phyloP scores from a whole-genome alignment of 1,140 invertebrate species.

The Solenopsis invicta region DNA sequence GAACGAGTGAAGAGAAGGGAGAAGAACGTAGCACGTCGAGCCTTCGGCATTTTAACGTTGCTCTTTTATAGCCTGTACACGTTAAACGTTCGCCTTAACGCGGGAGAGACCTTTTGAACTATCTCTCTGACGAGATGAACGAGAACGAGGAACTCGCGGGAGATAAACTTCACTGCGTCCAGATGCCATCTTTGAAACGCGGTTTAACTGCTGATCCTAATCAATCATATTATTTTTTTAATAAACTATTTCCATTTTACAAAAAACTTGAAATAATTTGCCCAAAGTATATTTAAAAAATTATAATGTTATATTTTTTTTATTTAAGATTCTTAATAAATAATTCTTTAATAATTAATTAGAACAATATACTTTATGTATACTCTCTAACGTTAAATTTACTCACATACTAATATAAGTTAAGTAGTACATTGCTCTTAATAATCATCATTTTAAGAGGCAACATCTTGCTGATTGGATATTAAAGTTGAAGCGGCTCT shows the following conservation, averaged over 20 bases:
- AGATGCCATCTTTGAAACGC: background rate
- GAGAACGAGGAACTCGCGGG: conserved; percentile 37
- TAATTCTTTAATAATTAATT: background rate
- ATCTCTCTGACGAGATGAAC: conserved; percentile 37
- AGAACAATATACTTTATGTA: background rate
- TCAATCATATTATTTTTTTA: background rate
- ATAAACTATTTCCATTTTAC: background rate
- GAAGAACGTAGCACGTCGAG: conserved; percentile 17
- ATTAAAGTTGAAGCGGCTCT: background rate
- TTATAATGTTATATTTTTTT: background rate
- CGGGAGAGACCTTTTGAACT: conserved; percentile 58
- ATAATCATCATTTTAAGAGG: background rate
- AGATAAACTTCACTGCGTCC: conserved; percentile 18
- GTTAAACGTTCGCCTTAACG: conserved; percentile 43
- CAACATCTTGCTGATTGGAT: background rate
- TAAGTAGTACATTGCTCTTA: background rate
- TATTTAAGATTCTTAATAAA: background rate
- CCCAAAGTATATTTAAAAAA: background rate
- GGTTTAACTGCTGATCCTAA: background rate
- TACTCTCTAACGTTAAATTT: background rate
- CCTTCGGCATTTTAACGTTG: conserved; percentile 58
- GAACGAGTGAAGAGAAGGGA: conserved; percentile 15
- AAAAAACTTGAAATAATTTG: background rate
- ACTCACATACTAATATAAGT: background rate
- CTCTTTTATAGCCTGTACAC: conserved; percentile 51